Conservation (phyloP, 2,113 vertebrate genomes). For the Zonotrichia leucophrys region DNA sequence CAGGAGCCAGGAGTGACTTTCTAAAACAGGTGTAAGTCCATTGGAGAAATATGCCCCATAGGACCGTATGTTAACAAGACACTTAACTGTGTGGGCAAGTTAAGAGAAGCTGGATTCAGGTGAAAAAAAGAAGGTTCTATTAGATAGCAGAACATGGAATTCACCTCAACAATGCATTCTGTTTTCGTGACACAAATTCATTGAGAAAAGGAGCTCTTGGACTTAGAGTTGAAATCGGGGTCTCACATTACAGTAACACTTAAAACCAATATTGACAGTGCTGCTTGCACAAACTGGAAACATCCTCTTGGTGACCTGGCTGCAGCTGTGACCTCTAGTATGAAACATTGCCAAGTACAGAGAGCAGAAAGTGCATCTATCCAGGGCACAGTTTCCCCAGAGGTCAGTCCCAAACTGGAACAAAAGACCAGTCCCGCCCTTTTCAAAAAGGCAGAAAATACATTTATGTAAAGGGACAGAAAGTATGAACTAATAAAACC, state of each 20-base stretch:
- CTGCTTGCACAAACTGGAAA: background rate
- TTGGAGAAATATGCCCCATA: background rate
- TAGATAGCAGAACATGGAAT: background rate
- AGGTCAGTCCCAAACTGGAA: background rate
- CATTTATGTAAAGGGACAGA: background rate
- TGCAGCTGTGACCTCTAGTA: background rate
- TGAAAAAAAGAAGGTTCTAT: background rate
- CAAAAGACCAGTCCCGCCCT: background rate
- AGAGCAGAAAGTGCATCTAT: background rate
- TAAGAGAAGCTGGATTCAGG: background rate
- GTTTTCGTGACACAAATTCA: background rate
- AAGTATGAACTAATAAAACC: background rate
- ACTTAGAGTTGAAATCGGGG: background rate
- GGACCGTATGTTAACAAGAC: background rate
- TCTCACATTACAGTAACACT: background rate
- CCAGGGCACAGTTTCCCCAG: background rate
- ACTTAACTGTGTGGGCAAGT: background rate
- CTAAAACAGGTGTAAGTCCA: background rate
- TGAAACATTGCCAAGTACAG: background rate
- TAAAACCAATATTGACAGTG: background rate
- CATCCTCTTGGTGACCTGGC: background rate
- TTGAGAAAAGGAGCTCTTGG: background rate
- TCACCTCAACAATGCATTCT: background rate
- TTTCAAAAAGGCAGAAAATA: background rate
- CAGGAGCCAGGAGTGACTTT: background rate